These are phyloP conservation scores for Gastrophysa polygoni DNA, from an alignment of 2,888 invertebrate species.

Conservation along the genomic window DNA sequence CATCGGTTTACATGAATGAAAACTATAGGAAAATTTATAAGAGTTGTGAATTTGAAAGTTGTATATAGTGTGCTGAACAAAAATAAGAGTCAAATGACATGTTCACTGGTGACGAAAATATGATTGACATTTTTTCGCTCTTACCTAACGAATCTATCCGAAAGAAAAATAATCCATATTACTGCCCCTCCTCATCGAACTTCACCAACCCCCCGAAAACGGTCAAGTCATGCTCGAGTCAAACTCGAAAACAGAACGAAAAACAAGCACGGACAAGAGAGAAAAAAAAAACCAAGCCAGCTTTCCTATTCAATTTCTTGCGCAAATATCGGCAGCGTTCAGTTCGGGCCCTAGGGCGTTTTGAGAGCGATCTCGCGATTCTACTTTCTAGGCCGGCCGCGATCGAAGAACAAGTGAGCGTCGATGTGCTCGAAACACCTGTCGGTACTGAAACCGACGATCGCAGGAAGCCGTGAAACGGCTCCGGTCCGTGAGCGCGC, in stretches of 20 bases:
- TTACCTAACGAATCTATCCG: slow-evolving; percentile 30
- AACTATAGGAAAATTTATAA: no score
- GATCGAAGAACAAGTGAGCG: slow-evolving; percentile 10
- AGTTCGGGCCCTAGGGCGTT: background rate
- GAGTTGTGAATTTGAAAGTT: no score
- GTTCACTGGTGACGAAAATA: no score
- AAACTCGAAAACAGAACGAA: slow-evolving; percentile 1
- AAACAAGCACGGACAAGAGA: background rate
- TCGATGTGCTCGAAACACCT: slow-evolving; percentile 32
- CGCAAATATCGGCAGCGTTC: no score
- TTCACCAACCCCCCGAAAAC: slow-evolving; percentile 18
- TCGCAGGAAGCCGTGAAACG: slow-evolving; percentile 26
- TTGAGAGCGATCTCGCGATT: background rate
- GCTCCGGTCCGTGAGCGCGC: slow-evolving; percentile 29
- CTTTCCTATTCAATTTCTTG: no score
- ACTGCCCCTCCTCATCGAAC: slow-evolving; percentile 7
- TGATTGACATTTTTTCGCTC: background rate
- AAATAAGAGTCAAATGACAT: no score
- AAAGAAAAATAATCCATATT: slow-evolving; percentile 34
- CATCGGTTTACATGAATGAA: no score
- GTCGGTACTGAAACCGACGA: slow-evolving; percentile 31
- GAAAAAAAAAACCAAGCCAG: no score
- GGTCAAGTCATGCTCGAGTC: background rate
- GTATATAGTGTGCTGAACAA: no score
- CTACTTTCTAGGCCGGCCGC: slow-evolving; percentile 7